Evolutionary conservation across 2,113 vertebrate species (phyloP).

Genomic region (Oophaga pumilio): DNA sequence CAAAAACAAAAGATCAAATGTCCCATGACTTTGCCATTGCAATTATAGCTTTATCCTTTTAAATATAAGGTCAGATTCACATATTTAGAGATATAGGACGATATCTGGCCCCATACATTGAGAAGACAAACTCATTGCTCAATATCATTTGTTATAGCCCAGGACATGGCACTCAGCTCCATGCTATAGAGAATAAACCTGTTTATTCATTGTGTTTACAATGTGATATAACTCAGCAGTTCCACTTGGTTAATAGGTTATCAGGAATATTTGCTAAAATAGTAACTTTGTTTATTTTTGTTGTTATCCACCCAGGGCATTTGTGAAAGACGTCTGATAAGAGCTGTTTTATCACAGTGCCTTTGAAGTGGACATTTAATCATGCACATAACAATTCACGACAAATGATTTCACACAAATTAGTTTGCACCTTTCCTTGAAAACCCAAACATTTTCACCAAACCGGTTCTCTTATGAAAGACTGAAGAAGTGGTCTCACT

Average conservation of each 20-base stretch:
- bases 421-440: background rate
- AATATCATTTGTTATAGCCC: background rate
- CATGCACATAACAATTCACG: background rate
- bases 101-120: background rate
- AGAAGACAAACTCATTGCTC: background rate
- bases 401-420: background rate
- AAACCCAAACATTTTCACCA: background rate
- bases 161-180: background rate
- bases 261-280: constrained; percentile 39
- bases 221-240: constrained; percentile 22
- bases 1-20: background rate
- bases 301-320: background rate
- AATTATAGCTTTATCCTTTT: background rate
- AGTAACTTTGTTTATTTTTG: constrained; percentile 48
- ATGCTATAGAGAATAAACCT: background rate
- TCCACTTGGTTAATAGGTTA: constrained; percentile 37
- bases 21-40: background rate
- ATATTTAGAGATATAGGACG: background rate
- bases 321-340: constrained; percentile 40
- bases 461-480: background rate
- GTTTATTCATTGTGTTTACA: constrained; percentile 26
- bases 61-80: background rate
- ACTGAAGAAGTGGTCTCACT: background rate
- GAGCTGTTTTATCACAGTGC: background rate
- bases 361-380: constrained; percentile 38